Evolutionary conservation across 2,888 invertebrate species (phyloP).

Genomic region (Rambutsinella grinnellia): DNA sequence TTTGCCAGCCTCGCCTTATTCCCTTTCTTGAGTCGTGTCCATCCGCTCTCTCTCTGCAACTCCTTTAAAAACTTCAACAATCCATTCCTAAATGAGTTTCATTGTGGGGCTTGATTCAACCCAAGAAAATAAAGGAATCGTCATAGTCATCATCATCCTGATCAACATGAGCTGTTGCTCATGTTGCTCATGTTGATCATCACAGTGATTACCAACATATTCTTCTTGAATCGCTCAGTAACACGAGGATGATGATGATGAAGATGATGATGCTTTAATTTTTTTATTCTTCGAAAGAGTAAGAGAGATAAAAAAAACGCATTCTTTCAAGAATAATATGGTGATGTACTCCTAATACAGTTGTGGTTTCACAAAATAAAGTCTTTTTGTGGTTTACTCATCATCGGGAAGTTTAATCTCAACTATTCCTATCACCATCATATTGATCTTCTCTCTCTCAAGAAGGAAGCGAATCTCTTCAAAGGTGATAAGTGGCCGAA

Average conservation of each 20-base stretch:
- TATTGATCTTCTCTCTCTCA: too few relatives aligned
- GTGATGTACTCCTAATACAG: neutral
- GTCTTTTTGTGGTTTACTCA: neutral
- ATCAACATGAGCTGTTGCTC: slow-evolving; percentile 27
- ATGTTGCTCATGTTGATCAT: slow-evolving; percentile 27
- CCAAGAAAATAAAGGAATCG: slow-evolving; percentile 3
- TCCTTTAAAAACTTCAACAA: slow-evolving; percentile 3
- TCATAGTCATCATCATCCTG: slow-evolving; percentile 31
- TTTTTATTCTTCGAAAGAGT: neutral
- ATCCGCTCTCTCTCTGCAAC: neutral
- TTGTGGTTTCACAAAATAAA: neutral
- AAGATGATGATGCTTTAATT: neutral
- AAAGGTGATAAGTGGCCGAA: slow-evolving; percentile 46
- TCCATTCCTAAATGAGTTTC: slow-evolving; percentile 13
- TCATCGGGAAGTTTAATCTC: neutral
- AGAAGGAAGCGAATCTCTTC: too few relatives aligned
- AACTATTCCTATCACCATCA: too few relatives aligned
- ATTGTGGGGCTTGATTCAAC: slow-evolving; percentile 29
- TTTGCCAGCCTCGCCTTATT: neutral
- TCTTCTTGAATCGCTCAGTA: neutral
- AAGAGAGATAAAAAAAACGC: too few relatives aligned
- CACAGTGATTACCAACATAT: slow-evolving; percentile 27
- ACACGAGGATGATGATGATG: neutral
- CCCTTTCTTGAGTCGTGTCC: neutral
- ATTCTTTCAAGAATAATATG: too few relatives aligned